Evolutionary conservation across 2,797 vertebrate species (phyloP).

Genomic region (Rhynchonycteris naso): DNA sequence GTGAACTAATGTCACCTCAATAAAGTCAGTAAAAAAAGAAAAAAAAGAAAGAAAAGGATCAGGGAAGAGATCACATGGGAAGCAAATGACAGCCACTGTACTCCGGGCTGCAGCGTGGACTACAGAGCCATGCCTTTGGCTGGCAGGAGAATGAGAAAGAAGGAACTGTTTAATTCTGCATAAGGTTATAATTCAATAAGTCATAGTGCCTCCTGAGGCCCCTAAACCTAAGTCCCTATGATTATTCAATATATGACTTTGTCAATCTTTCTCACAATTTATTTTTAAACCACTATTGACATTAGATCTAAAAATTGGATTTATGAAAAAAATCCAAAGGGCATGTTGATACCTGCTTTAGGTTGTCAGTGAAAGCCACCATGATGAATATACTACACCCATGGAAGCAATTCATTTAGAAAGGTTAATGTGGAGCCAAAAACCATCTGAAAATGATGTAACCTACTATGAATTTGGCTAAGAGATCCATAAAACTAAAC

Average conservation of each 20-base stretch:
- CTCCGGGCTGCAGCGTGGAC: background rate
- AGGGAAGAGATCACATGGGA: background rate
- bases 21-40: too few species aligned
- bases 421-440: slow-evolving; percentile 52
- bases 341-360: slow-evolving; percentile 66
- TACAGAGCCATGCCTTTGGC: background rate
- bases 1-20: too few species aligned
- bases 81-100: background rate
- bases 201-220: slow-evolving; percentile 16
- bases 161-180: slow-evolving; percentile 63
- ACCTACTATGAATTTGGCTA: slow-evolving; percentile 61
- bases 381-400: slow-evolving; percentile 35
- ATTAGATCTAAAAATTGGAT: slow-evolving; percentile 71
- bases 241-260: slow-evolving; percentile 71
- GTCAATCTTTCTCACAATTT: slow-evolving; percentile 68
- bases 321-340: slow-evolving; percentile 67
- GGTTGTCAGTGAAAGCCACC: slow-evolving; percentile 48
- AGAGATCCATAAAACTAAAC: slow-evolving; percentile 63
- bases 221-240: slow-evolving; percentile 49
- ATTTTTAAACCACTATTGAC: slow-evolving; percentile 72
- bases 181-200: slow-evolving; percentile 67
- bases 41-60: background rate
- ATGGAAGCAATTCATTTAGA: slow-evolving; percentile 55
- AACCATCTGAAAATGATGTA: slow-evolving; percentile 21
- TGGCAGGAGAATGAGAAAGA: slow-evolving; percentile 46